A percentile compares a stretch with the other conserved stretches of the same genome.
phyloP scores from a whole-genome alignment of 1,140 invertebrate genomes.

The Caenorhabditis brenneri region DNA sequence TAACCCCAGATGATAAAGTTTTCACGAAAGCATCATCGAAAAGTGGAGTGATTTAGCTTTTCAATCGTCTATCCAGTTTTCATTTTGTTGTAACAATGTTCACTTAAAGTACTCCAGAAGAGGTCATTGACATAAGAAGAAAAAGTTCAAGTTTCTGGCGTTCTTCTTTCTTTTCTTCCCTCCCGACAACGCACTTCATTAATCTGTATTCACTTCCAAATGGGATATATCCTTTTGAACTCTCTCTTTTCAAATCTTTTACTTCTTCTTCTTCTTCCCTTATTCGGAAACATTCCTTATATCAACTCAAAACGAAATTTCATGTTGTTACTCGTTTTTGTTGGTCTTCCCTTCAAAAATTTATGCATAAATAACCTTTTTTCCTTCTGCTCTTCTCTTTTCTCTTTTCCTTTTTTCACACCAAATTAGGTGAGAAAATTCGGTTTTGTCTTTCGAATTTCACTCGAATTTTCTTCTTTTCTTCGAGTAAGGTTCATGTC shows the following conservation, averaged over 20 bases:
- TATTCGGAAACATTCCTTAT: no score
- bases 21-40: no score
- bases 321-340: no score
- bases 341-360: neutral
- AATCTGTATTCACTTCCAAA: conserved; percentile 42
- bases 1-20: no score
- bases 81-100: no score
- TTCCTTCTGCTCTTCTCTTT: neutral
- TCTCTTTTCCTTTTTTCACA: neutral
- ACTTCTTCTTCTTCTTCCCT: neutral
- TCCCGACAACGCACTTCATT: conserved; percentile 35
- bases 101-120: neutral
- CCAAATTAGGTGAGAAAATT: neutral
- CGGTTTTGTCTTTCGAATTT: neutral
- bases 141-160: neutral
- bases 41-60: no score
- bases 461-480: neutral
- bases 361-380: neutral
- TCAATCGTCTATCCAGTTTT: no score
- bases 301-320: no score
- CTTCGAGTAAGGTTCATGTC: neutral
- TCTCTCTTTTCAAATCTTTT: neutral
- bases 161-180: neutral
- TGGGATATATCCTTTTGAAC: conserved; percentile 18
- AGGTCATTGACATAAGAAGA: neutral